Evolutionary conservation across 2,888 invertebrate species (phyloP).

Genomic region (Anthophora plumipes): DNA sequence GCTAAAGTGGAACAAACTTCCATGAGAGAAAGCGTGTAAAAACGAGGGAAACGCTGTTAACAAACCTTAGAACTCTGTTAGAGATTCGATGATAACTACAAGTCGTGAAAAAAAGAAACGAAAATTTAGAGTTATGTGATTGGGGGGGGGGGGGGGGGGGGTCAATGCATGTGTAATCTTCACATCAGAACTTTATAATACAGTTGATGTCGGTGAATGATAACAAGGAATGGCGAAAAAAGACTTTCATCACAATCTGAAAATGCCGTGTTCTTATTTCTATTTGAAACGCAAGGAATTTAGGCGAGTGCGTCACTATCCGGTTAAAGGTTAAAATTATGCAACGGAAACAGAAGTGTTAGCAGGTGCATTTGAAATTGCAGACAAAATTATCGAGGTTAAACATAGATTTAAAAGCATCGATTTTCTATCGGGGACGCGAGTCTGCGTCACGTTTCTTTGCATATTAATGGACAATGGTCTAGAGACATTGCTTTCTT

Average conservation of each 20-base stretch:
- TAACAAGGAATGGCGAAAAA: not conserved
- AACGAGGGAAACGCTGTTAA: constrained; percentile 30
- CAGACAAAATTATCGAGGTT: constrained; percentile 48
- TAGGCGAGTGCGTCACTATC: constrained; percentile 27
- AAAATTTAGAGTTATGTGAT: not conserved
- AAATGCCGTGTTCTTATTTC: not conserved
- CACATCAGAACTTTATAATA: not conserved
- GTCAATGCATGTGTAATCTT: not conserved
- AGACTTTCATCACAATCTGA: not conserved
- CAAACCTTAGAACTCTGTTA: constrained; percentile 10
- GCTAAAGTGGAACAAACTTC: constrained; percentile 34
- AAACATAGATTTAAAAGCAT: constrained; percentile 56
- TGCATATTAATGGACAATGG: constrained; percentile 32
- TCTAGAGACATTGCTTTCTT: constrained; percentile 26
- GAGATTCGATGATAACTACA: constrained; percentile 5
- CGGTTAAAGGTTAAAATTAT: constrained; percentile 34
- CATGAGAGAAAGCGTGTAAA: constrained; percentile 51
- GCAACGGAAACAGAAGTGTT: constrained; percentile 27
- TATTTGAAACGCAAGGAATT: not conserved
- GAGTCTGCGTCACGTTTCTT: constrained; percentile 47
- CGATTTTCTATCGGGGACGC: constrained; percentile 60
- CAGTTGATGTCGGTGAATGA: not conserved
- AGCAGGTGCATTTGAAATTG: constrained; percentile 41
- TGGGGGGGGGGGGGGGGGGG: too few species aligned
- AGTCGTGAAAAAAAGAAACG: not conserved